Base-by-base conservation (phyloP, 2,797 vertebrate species). In the Cossypha niveicapilla region DNA sequence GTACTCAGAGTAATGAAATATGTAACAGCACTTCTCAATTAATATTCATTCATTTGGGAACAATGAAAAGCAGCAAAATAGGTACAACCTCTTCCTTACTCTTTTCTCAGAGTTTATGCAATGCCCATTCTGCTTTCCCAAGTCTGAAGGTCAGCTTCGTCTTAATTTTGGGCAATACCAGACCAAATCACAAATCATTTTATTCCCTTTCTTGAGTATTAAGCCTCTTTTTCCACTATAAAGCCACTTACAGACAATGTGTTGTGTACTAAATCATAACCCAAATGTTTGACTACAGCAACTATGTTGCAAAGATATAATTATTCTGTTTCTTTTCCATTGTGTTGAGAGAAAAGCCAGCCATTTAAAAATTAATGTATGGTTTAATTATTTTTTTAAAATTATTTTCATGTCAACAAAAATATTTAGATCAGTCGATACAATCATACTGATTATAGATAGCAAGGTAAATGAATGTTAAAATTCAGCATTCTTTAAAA, bases 21-120 rank as follows among this genome's bases (percentile, higher is more conserved):
- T 86, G 93, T 97, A 97, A 81, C 92, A 96, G 88, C 77, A 78
- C 79, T 97, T 96, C 96, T 95, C 97, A 97, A 96, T 97, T 97
- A 98, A 91, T 92, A 96, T 96, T 93, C 42, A 84, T 97, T 97
- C 97, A 97, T 96, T 97, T 97, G 91, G 72, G 91, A 97, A 95
- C 92, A 97, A 96, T 76, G 95, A 87, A 82, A 96, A 86, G 48
- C 86, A 94, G 82, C 86, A 95, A 96, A 97, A 95, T 82, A 96
- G 94, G 94, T 89, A 85, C 91, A 94, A 81, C 91, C 80, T 97
- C 70, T 95, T 97, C 92, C 71, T 86, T 85, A 75, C 44, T 83
- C 60, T 83, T 48, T 78, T 54, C 51, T 17, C 34, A 50, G 70
- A 54, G 42, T 78, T 87, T 93, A 24, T 77, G 42, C 56, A 90